Evolutionary conservation across 1,140 invertebrate species (phyloP).

Genomic region (Stegodyphus dumicola): DNA sequence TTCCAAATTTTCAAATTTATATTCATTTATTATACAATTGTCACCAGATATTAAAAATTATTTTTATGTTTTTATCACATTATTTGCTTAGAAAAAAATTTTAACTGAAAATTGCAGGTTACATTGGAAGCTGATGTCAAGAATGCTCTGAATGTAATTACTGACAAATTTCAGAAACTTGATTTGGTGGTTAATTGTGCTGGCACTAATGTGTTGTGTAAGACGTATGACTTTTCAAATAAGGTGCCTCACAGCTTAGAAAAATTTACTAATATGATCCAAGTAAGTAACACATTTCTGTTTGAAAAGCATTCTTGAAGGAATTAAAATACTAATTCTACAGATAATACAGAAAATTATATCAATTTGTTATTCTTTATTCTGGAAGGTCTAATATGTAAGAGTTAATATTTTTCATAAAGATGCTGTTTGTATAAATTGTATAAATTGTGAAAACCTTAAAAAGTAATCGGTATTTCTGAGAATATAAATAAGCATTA

Average conservation of each 20-base stretch:
- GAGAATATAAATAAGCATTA: too few relatives aligned
- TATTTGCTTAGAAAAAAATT: neutral
- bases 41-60: neutral
- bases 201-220: conserved; percentile 89
- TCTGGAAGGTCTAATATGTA: too few relatives aligned
- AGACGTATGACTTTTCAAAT: conserved; percentile 92
- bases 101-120: conserved; percentile 69
- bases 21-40: neutral
- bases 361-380: too few relatives aligned
- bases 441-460: too few relatives aligned
- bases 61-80: neutral
- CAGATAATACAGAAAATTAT: too few relatives aligned
- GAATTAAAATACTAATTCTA: too few relatives aligned
- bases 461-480: too few relatives aligned
- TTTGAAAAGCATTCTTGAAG: too few relatives aligned
- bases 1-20: too few relatives aligned
- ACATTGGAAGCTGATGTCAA: conserved; percentile 84
- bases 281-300: conserved; percentile 66
- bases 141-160: conserved; percentile 78
- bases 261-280: conserved; percentile 73
- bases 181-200: conserved; percentile 95
- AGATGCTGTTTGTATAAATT: too few relatives aligned
- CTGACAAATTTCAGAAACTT: conserved; percentile 85
- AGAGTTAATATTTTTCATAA: too few relatives aligned
- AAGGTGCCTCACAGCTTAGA: conserved; percentile 77